Evolutionary conservation across 2,797 vertebrate genomes (phyloP), one percentile per base, ranked within the genome.

Genomic region (Eupleurogrammus muticus): DNA sequence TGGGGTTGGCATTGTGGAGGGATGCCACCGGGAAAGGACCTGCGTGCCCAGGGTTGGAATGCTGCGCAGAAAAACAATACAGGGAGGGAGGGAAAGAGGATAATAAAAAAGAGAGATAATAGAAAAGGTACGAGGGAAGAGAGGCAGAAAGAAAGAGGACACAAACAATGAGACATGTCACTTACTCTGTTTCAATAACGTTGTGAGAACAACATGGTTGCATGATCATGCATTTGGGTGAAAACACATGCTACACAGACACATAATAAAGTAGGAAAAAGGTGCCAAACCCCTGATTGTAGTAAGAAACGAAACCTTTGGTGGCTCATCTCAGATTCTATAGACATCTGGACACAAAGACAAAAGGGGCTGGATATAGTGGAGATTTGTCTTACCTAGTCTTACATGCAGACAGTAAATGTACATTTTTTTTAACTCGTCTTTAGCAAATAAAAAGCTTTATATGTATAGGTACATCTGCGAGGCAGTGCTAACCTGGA

Each of bases 21-120:
- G 97, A 97, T 7, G 97, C 95, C 82, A 98, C 98, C 2, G 98
- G 97, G 87, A 99, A 99, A 62, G 97, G 97, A 63, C 97, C 98
- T 0, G 97, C 97, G 1, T 99, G 98, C 1, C 98, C 98, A 23
- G 98, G 98, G 87, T 99, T 99, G 72, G 98, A 98, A 92, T 99
- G 98, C 96, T 99, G 92, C 48, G 73, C 50, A 57, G 58, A 80
- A 47, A 76, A n/a, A 70, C 38, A 70, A 47, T 14, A 11, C 44
- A 36, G 21, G 53, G 40, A n/a, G 34, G 32, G 24, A 69, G 24
- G 56, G 14, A 19, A 50, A 21, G 3, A 17, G 17, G 40, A 24
- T 13, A 20, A 9, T 36, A n/a, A n/a, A 17, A 66, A 17, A 38
- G 20, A 21, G 12, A n/a, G 24, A 70, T 2, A 51, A 48, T 28